These are phyloP conservation scores for Pitta sordida DNA, from an alignment of 2,113 vertebrate species.

Conservation along the genomic window DNA sequence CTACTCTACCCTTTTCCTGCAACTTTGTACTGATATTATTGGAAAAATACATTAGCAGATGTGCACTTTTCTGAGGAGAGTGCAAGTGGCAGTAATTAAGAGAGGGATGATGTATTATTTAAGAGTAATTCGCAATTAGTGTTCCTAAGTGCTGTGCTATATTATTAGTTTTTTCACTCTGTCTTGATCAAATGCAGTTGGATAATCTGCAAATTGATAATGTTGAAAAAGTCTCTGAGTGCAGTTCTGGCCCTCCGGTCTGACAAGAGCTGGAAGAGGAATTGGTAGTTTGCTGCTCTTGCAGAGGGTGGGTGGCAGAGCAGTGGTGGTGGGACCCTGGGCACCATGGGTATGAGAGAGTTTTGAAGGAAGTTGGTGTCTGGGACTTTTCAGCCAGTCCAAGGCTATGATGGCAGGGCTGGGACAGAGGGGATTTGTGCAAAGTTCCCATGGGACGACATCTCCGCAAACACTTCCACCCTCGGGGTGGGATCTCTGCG, in stretches of 20 bases:
- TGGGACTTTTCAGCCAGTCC: neutral
- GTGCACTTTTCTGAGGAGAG: neutral
- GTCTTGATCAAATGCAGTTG: slow-evolving; percentile 37
- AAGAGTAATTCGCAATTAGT: slow-evolving; percentile 59
- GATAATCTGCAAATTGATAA: slow-evolving; percentile 40
- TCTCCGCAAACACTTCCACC: neutral
- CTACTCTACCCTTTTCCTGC: neutral
- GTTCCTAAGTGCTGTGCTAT: slow-evolving; percentile 11
- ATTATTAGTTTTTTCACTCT: slow-evolving; percentile 5
- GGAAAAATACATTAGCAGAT: slow-evolving; percentile 33
- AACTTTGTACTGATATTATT: slow-evolving; percentile 21
- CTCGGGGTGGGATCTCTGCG: neutral
- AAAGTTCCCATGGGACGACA: neutral
- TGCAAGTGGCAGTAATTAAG: slow-evolving; percentile 39
- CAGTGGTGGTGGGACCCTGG: accelerated
- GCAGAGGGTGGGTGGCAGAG: neutral
- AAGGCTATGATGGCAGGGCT: too few species aligned
- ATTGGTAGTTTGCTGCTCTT: neutral
- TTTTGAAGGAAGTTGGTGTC: neutral
- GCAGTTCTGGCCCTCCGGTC: neutral
- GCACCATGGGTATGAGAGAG: neutral
- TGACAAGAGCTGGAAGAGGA: neutral
- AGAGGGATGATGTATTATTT: slow-evolving; percentile 27
- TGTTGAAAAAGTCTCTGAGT: neutral
- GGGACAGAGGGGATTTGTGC: neutral